Percentiles rank a stretch among this genome's conserved stretches.
These are phyloP conservation scores for Salvelinus fontinalis DNA, from an alignment of 2,113 vertebrate genomes.

Conservation along the genomic window DNA sequence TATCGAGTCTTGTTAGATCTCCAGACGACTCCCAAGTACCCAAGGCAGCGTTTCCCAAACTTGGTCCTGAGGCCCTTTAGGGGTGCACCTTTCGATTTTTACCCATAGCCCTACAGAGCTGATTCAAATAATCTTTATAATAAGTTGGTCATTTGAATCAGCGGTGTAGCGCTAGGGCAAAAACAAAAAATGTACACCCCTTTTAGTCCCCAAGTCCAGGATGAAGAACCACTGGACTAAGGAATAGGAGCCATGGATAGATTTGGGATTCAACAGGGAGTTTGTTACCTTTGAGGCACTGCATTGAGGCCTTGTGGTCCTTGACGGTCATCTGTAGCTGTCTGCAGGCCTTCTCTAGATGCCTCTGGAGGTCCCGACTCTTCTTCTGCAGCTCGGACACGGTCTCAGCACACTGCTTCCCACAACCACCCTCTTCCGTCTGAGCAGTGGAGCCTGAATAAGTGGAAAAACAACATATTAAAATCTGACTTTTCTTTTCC, in stretches of 20 bases:
- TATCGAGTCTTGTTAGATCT: too few species aligned
- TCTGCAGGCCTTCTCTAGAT: constrained; percentile 79
- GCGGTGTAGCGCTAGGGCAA: too few species aligned
- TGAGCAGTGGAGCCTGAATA: constrained; percentile 48
- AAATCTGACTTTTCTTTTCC: too few species aligned
- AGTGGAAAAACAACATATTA: neutral
- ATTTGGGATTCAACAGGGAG: neutral
- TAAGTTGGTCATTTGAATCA: too few species aligned
- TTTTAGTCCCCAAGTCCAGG: too few species aligned
- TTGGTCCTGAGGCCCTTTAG: too few species aligned
- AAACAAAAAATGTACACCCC: too few species aligned
- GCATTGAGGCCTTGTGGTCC: constrained; percentile 73
- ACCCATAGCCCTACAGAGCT: too few species aligned
- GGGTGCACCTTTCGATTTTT: too few species aligned
- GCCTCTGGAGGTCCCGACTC: constrained; percentile 80
- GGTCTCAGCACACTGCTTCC: constrained; percentile 67
- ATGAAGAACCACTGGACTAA: neutral
- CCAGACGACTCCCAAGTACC: too few species aligned
- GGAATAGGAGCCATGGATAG: neutral
- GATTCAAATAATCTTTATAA: too few species aligned
- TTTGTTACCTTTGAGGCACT: constrained; percentile 73
- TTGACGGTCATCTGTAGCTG: constrained; percentile 81
- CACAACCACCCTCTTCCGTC: constrained; percentile 63
- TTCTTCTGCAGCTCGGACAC: constrained; percentile 77
- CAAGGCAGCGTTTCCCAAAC: too few species aligned